A percentile compares a stretch with the other conserved stretches of the same genome.
These are phyloP conservation scores for Poliocrania exsul DNA, from an alignment of 2,797 vertebrate genomes.

Conservation along the genomic window DNA sequence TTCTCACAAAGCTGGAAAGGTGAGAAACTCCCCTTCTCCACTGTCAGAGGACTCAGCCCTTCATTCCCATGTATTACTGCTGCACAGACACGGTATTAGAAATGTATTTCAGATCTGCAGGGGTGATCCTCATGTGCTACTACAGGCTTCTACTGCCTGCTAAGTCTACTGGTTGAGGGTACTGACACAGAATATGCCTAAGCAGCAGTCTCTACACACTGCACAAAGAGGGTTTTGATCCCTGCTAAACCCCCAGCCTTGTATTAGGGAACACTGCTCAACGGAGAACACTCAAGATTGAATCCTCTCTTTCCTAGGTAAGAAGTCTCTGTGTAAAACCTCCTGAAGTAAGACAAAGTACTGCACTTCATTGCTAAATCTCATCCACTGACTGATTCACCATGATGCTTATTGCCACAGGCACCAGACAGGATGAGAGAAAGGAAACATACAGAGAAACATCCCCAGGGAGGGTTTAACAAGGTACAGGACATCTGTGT, in stretches of 20 bases:
- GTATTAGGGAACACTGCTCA: neutral
- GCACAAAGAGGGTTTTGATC: neutral
- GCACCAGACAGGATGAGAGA: neutral
- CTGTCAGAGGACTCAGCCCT: neutral
- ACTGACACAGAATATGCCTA: neutral
- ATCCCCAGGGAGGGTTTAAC: neutral
- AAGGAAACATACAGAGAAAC: neutral
- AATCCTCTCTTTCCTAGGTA: neutral
- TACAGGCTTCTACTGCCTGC: neutral
- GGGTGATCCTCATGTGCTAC: neutral
- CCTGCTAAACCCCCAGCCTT: neutral
- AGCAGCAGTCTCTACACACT: neutral
- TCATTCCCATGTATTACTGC: neutral
- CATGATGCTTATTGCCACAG: neutral
- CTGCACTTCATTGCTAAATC: neutral
- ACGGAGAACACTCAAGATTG: neutral
- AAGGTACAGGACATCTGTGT: accelerated
- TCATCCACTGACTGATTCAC: neutral
- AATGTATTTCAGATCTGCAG: neutral
- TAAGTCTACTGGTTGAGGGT: neutral
- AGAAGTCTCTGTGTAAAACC: neutral
- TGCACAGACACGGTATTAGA: accelerated
- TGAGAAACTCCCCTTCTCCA: neutral
- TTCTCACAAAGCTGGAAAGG: neutral
- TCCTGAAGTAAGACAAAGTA: neutral